Evolutionary conservation across 2,113 vertebrate genomes (phyloP).

Genomic region (Aplodontia rufa): DNA sequence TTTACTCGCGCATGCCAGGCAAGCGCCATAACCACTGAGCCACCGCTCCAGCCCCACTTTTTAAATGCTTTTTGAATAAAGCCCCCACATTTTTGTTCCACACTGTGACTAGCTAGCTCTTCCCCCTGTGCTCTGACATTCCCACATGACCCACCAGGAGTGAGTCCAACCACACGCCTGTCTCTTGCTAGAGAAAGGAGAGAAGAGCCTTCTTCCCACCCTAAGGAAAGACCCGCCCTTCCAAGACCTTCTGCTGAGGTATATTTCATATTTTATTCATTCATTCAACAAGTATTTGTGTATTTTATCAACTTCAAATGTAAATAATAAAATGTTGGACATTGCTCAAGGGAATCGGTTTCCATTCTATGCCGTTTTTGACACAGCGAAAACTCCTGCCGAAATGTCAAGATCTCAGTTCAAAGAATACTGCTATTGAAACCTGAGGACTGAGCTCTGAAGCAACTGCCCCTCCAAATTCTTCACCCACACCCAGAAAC

Average conservation of each 20-base stretch:
- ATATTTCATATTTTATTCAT: background rate
- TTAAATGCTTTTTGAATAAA: background rate
- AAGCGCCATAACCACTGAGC: no score
- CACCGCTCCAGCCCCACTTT: no score
- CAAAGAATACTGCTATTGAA: background rate
- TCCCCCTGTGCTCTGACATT: background rate
- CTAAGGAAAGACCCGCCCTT: background rate
- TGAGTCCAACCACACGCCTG: background rate
- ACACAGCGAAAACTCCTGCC: background rate
- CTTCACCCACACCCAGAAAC: background rate
- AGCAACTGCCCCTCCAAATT: background rate
- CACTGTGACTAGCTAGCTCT: background rate
- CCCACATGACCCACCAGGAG: background rate
- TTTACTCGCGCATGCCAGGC: no score
- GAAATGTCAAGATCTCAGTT: slow-evolving; percentile 10
- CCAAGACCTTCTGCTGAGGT: background rate
- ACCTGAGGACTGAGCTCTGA: background rate
- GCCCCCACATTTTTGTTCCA: background rate
- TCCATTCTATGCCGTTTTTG: background rate
- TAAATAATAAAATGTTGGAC: background rate
- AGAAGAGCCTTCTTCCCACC: background rate
- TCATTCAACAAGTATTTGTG: background rate
- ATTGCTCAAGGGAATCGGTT: background rate
- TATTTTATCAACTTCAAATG: background rate
- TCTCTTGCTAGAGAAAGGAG: background rate